Conservation (phyloP, 2,797 vertebrate genomes). For the Acanthurus lineatus region DNA sequence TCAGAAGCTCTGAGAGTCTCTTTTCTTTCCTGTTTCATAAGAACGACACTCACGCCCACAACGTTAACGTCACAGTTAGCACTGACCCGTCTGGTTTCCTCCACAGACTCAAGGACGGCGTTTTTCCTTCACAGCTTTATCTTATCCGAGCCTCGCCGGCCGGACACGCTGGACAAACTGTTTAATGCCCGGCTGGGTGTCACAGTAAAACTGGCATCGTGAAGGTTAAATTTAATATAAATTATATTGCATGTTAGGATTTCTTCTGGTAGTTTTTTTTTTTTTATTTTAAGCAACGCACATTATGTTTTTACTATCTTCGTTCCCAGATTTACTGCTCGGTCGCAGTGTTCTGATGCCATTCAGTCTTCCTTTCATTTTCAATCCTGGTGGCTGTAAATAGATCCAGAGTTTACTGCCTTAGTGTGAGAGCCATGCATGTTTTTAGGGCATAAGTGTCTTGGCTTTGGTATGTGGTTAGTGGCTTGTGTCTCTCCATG, state of each 20-base stretch:
- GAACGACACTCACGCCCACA: neutral
- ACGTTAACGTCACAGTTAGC: constrained; percentile 2
- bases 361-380: constrained; percentile 1
- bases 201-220: neutral
- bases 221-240: neutral
- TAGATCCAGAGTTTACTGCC: neutral
- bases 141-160: constrained; percentile 56
- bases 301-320: too few relatives aligned
- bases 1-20: constrained; percentile 19
- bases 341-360: neutral
- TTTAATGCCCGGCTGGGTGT: constrained; percentile 19
- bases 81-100: constrained; percentile 13
- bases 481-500: constrained; percentile 26
- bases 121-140: constrained; percentile 54
- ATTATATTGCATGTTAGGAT: neutral
- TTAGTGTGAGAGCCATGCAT: constrained; percentile 16
- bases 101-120: constrained; percentile 30
- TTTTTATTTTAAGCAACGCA: neutral
- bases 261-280: neutral
- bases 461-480: constrained; percentile 38
- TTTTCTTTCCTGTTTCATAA: constrained; percentile 24
- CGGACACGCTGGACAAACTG: constrained; percentile 8
- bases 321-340: neutral
- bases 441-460: constrained; percentile 18
- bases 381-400: constrained; percentile 17